Conservation (phyloP, 2,888 invertebrate species). For the Itoplectis maculator region DNA sequence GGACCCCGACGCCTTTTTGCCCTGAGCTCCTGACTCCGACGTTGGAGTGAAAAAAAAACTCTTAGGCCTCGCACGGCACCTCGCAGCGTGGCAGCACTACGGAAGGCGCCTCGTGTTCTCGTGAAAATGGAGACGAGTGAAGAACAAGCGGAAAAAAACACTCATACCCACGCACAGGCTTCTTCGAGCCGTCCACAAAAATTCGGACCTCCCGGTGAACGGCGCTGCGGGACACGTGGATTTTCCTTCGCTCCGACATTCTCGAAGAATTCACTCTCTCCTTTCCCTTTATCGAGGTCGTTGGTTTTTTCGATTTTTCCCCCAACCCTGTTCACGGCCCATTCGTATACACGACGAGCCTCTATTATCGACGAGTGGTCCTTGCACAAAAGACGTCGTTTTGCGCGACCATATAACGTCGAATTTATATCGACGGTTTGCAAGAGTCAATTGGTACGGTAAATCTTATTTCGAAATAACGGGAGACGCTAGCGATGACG, state of each 20-base stretch:
- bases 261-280: background rate
- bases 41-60: constrained; percentile 6
- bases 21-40: constrained; percentile 12
- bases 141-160: background rate
- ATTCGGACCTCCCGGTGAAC: background rate
- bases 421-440: too few relatives aligned
- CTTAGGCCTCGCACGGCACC: background rate
- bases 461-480: too few relatives aligned
- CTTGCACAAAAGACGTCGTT: too few relatives aligned
- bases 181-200: background rate
- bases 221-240: background rate
- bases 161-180: background rate
- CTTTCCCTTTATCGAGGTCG: background rate
- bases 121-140: background rate
- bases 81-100: too few relatives aligned
- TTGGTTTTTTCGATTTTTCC: background rate
- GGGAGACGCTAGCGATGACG: background rate
- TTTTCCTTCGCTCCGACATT: background rate
- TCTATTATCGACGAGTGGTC: too few relatives aligned
- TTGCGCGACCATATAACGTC: too few relatives aligned
- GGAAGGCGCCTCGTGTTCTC: background rate
- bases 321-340: background rate
- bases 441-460: too few relatives aligned
- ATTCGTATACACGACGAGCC: background rate
- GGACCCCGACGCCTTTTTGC: constrained; percentile 48